Evolutionary conservation across 2,888 invertebrate species (phyloP).

Genomic region (Punctoribates punctum): DNA sequence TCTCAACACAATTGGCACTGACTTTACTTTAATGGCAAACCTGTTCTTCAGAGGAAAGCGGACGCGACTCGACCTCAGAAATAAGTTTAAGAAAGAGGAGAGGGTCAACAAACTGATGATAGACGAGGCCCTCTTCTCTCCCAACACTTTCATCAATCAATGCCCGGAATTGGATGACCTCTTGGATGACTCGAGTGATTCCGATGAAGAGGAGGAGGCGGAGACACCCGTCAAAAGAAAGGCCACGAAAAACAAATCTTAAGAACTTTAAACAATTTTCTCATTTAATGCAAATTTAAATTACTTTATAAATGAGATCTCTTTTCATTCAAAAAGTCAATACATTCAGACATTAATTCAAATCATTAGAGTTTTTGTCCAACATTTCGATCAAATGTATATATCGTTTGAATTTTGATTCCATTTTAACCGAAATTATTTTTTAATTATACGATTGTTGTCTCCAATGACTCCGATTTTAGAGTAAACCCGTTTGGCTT

Average conservation of each 20-base stretch:
- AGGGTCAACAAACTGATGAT: conserved; percentile 52
- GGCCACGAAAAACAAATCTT: neutral
- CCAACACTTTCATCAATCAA: conserved; percentile 40
- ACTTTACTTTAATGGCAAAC: conserved; percentile 82
- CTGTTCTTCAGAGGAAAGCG: conserved; percentile 68
- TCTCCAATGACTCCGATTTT: too few species aligned
- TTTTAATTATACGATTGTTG: too few species aligned
- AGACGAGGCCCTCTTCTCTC: conserved; percentile 54
- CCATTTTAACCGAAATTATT: too few species aligned
- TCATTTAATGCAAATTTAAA: neutral
- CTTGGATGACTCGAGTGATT: neutral
- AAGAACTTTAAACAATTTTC: neutral
- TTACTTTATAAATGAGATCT: too few species aligned
- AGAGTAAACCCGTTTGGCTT: too few species aligned
- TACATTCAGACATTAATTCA: too few species aligned
- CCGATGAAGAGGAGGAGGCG: neutral
- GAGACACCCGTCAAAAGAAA: neutral
- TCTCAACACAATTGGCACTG: conserved; percentile 81
- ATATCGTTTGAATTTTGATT: too few species aligned
- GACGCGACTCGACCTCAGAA: conserved; percentile 73
- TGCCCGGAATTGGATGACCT: neutral
- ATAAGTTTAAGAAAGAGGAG: conserved; percentile 91
- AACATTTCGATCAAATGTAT: too few species aligned
- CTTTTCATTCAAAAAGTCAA: too few species aligned
- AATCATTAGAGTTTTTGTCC: too few species aligned